A percentile compares a stretch with the other conserved stretches of the same genome.
phyloP scores from a whole-genome alignment of 2,888 invertebrate genomes.

The Invenusta paracnida region DNA sequence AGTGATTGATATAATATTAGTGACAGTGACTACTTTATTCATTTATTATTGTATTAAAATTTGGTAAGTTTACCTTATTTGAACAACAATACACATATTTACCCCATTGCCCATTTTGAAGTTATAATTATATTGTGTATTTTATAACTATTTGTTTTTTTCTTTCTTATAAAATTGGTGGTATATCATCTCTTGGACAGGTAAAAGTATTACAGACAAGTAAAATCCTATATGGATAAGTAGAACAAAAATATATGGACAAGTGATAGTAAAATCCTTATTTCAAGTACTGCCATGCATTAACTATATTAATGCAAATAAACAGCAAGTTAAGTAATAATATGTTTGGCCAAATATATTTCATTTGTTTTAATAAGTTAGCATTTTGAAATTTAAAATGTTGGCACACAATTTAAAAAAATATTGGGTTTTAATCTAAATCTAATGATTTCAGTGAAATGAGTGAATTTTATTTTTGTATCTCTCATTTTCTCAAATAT shows the following conservation, averaged over 20 bases:
- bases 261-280: too few relatives aligned
- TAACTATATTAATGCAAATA: too few relatives aligned
- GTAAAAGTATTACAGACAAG: background rate
- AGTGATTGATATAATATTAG: background rate
- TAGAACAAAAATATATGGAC: too few relatives aligned
- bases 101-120: background rate
- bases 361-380: background rate
- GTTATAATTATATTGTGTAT: background rate
- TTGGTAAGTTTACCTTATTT: background rate
- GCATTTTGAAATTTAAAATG: background rate
- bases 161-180: constrained; percentile 11
- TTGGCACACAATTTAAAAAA: background rate
- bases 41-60: background rate
- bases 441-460: too few relatives aligned
- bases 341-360: background rate
- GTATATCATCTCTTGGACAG: background rate
- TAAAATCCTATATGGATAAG: too few relatives aligned
- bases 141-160: background rate
- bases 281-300: too few relatives aligned
- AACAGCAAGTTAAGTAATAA: background rate
- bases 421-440: background rate
- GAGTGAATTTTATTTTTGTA: too few relatives aligned
- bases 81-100: background rate
- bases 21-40: background rate
- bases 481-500: too few relatives aligned